Evolutionary conservation across 2,113 vertebrate species (phyloP), one percentile per base, ranked within the genome.

Genomic region (Pluvianellus socialis): DNA sequence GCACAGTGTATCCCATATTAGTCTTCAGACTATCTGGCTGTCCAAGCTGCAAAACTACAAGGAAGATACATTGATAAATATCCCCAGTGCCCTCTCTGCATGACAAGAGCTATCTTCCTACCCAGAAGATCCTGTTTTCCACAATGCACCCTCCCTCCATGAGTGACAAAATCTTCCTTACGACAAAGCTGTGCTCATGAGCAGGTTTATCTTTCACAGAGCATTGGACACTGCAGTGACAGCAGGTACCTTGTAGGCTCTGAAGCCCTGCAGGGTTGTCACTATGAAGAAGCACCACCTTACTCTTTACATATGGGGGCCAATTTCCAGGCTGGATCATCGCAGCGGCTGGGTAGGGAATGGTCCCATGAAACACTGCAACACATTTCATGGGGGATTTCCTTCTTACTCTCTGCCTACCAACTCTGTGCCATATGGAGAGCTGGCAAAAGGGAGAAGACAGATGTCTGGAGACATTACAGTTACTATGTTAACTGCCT

Each of bases 401-500:
- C 80, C 53, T 95, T 75, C 86, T 94, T 65, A 58, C 56, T 89
- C 62, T 79, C 80, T 92, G 94, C 44, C 95, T 86, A 63, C 79
- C 86, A 92, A 84, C 68, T 55, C 58, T 44, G 17, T 55, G 86
- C 88, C 95, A 96, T 94, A 97, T 92, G 95, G 95, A 94, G 80
- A 91, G 83, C 86, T 97, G 92, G 95, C 95, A 94, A 91, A 96
- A 93, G 84, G 56, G 88, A 94, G 79, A 92, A 73, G 88, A 96
- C 91, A 96, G 94, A 95, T 96, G 96, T 91, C 95, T 97, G 66
- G 52, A 96, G 95, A 92, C 91, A 91, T 94, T 76, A 84, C 27
- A 92, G 95, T 89, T 89, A 92, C 92, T 91, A 49, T n/a, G 86
- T 86, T 97, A 97, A 92, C 92, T 91, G 92, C 47, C 35, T 91